Conservation (phyloP, 2,113 vertebrate species). For the Lycaon pictus region DNA sequence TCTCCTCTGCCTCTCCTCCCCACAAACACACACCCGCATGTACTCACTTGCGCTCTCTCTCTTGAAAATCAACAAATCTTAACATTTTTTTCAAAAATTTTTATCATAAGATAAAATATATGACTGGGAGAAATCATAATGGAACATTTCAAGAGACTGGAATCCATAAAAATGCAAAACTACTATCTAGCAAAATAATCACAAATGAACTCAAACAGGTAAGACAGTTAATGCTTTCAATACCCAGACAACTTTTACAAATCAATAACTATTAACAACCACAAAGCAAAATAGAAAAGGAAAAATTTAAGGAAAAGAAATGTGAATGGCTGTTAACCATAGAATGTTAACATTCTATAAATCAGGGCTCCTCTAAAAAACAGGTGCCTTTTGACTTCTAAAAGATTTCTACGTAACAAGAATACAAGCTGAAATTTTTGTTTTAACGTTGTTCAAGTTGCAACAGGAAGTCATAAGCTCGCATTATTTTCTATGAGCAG, state of each 20-base stretch:
- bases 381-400: not conserved
- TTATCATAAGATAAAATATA: not conserved
- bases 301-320: not conserved
- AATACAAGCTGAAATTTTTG: not conserved
- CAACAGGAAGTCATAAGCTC: not conserved
- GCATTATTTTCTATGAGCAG: not conserved
- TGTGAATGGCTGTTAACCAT: not conserved
- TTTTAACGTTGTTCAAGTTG: not conserved
- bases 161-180: not conserved
- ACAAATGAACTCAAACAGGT: not conserved
- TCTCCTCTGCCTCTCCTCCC: not conserved
- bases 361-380: not conserved
- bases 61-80: not conserved
- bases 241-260: not conserved
- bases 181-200: not conserved
- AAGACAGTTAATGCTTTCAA: not conserved
- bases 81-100: not conserved
- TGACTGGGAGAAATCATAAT: not conserved
- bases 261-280: slow-evolving; percentile 36
- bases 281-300: not conserved
- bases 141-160: not conserved
- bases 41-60: not conserved
- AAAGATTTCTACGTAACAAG: not conserved
- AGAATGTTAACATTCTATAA: not conserved
- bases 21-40: no score